Percentiles rank a stretch among this genome's conserved stretches.
Evolutionary conservation across 1,140 invertebrate genomes (phyloP).

Genomic region (Scylla paramamosain): DNA sequence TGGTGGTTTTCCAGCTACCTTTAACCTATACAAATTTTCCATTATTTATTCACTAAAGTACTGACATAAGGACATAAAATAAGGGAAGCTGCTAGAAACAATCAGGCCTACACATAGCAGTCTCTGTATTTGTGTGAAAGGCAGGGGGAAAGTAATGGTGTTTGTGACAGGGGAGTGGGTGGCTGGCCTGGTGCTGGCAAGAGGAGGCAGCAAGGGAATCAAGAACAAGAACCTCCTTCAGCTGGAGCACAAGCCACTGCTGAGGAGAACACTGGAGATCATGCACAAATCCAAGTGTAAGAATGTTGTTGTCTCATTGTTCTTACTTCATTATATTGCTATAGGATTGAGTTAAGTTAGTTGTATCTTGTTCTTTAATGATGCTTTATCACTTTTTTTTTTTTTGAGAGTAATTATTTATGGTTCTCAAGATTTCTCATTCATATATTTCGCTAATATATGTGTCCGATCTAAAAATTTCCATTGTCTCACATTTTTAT

Average conservation of each 20-base stretch:
- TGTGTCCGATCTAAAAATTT: too few relatives aligned
- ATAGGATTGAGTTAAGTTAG: neutral
- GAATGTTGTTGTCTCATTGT: neutral
- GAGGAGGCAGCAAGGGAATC: constrained; percentile 65
- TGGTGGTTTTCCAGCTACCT: too few relatives aligned
- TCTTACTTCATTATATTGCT: neutral
- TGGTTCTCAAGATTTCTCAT: too few relatives aligned
- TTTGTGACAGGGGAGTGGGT: neutral
- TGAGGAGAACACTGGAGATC: constrained; percentile 45
- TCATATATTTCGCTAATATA: too few relatives aligned
- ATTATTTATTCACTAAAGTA: too few relatives aligned
- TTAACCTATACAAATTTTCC: too few relatives aligned
- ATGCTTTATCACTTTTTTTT: neutral
- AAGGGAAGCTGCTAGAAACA: too few relatives aligned
- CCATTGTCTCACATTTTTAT: too few relatives aligned
- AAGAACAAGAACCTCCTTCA: constrained; percentile 48
- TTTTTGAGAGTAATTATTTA: neutral
- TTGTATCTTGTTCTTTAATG: neutral
- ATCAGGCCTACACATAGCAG: too few relatives aligned
- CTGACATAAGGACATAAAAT: too few relatives aligned
- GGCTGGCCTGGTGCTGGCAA: constrained; percentile 59
- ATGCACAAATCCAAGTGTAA: constrained; percentile 62
- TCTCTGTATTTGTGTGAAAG: neutral
- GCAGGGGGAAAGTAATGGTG: neutral
- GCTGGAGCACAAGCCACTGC: constrained; percentile 36